Percentiles rank a stretch among this genome's conserved stretches.
Conservation (phyloP, 2,888 invertebrate genomes). For the Lissonota sp. region DNA sequence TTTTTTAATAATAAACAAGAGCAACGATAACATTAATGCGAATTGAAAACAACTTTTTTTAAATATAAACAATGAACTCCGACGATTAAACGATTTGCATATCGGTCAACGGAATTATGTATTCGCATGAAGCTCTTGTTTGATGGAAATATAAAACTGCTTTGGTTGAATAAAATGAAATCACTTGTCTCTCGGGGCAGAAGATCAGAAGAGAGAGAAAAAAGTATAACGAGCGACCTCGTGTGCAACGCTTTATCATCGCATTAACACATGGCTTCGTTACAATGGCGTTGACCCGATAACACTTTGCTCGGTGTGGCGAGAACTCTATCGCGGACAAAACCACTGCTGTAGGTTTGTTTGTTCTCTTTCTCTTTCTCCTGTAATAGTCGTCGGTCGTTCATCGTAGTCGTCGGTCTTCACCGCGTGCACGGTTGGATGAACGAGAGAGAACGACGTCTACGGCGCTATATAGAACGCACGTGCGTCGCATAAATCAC, state of each 20-base stretch:
- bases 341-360: slow-evolving; percentile 56
- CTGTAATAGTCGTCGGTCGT: slow-evolving; percentile 54
- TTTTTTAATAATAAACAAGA: no score
- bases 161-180: slow-evolving; percentile 11
- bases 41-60: no score
- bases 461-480: slow-evolving; percentile 64
- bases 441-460: slow-evolving; percentile 43
- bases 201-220: slow-evolving; percentile 10
- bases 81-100: no score
- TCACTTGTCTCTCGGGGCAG: neutral
- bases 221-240: slow-evolving; percentile 41
- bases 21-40: no score
- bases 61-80: no score
- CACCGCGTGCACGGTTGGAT: slow-evolving; percentile 55
- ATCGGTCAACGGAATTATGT: no score
- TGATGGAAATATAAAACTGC: no score
- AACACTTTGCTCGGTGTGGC: slow-evolving; percentile 66
- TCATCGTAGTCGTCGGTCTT: slow-evolving; percentile 52
- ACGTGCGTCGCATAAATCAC: slow-evolving; percentile 77
- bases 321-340: slow-evolving; percentile 37
- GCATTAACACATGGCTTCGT: slow-evolving; percentile 74
- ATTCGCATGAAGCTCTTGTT: no score
- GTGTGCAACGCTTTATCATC: slow-evolving; percentile 69
- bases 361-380: slow-evolving; percentile 32
- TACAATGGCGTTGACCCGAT: slow-evolving; percentile 69